phyloP scores from a whole-genome alignment of 2,888 invertebrate genomes.

The Caenorhabditis japonica region DNA sequence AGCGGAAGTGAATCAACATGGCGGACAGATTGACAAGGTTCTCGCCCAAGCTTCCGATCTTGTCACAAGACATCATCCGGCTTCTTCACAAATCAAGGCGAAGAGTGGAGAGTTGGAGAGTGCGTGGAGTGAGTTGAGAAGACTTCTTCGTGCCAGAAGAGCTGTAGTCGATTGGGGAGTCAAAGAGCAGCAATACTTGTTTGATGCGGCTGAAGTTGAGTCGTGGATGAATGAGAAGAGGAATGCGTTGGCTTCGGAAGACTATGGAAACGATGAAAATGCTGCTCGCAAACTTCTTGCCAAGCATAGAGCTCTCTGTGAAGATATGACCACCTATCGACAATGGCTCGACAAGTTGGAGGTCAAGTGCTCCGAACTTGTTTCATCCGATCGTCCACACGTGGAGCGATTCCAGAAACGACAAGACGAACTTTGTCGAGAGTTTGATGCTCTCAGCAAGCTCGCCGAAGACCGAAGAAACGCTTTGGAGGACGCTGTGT shows the following conservation, averaged over 20 bases:
- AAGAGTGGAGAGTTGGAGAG: conserved; percentile 82
- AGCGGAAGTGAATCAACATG: conserved; percentile 89
- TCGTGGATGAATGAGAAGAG: conserved; percentile 91
- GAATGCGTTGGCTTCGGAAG: conserved; percentile 85
- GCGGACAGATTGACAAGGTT: conserved; percentile 88
- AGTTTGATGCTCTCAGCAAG: conserved; percentile 64
- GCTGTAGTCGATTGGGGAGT: conserved; percentile 84
- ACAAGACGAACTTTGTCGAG: conserved; percentile 67
- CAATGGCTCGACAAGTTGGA: conserved; percentile 67
- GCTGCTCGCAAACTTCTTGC: conserved; percentile 92
- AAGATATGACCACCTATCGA: conserved; percentile 72
- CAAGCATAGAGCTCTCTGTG: conserved; percentile 86
- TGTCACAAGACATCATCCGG: conserved; percentile 86
- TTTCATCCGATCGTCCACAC: conserved; percentile 57
- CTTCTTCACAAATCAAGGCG: conserved; percentile 85
- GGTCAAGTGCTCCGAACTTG: conserved; percentile 60
- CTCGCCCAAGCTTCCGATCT: conserved; percentile 86
- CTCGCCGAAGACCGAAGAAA: conserved; percentile 60
- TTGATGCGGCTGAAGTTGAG: conserved; percentile 80
- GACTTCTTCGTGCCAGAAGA: conserved; percentile 61
- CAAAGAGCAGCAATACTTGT: conserved; percentile 85
- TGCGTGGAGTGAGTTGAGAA: conserved; percentile 78
- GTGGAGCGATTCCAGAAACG: conserved; percentile 61
- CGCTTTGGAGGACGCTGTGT: conserved; percentile 89
- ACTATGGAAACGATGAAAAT: conserved; percentile 90